Evolutionary conservation across 2,113 vertebrate genomes (phyloP), one percentile per base, ranked within the genome.

Genomic region (Strigops habroptila): DNA sequence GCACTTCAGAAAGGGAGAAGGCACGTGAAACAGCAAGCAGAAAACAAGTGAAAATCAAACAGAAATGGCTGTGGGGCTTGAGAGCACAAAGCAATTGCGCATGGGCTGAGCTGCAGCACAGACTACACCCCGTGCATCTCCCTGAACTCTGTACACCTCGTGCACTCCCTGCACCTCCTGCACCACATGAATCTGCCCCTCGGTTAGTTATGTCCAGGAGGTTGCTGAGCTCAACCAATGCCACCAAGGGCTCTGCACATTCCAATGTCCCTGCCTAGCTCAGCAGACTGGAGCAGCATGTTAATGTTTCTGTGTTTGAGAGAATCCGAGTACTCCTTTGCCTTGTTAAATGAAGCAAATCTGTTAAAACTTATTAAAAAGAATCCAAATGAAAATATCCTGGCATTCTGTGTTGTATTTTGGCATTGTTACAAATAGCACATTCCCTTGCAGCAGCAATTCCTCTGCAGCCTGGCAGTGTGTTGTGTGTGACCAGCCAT

Each of bases 341-440:
- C 10, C 43, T 67, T 74, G 25, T 49, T 6, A 43, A 67, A 55
- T 9, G 4, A 74, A 79, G 41, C 16, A 84, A 69, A 43, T 46
- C 25, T 3, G 14, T 52, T 75, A 64, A 80, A 83, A 80, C 16
- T 41, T 35, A 15, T 5, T 59, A 35, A 17, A 27, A 9, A 59
- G 27, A 4, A 33, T 25, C 27, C 6, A 0, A 24, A 12, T 2
- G 37, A 27, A 51, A 30, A 43, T 8, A 11, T 22, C 17, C 70
- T 39, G 67, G 33, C 30, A 5, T 9, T 5, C 44, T 7, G 25
- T 0, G 8, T 18, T 8, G 13, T 3, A 0, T 10, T 68, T 19
- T 17, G 57, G 73, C 33, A 27, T 5, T 65, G 18, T 4, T 4
- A 43, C 73, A 22, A 10, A 23, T 1, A n/a, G 8, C 31, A 7